Conservation (phyloP, 2,113 vertebrate species). For the Tragelaphus buxtoni region DNA sequence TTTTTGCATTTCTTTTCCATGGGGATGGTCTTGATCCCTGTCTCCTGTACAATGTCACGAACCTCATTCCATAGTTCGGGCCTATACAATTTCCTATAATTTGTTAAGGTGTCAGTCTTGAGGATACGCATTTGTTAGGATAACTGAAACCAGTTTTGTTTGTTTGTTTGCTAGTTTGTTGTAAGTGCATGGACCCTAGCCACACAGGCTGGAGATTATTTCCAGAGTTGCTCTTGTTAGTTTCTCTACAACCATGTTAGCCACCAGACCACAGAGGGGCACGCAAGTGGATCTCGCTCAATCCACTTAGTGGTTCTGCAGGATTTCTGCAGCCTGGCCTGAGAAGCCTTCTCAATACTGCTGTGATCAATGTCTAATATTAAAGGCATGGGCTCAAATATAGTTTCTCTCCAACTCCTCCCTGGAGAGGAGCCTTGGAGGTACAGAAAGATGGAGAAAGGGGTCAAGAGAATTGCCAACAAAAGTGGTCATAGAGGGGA, state of each 20-base stretch:
- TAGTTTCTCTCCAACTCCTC: not conserved
- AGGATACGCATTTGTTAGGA: slow-evolving; percentile 34
- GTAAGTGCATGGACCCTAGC: not conserved
- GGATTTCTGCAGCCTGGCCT: not conserved
- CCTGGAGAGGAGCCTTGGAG: not conserved
- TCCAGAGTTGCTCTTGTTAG: slow-evolving; percentile 47
- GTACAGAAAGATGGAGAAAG: not conserved
- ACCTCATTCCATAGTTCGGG: too few species aligned
- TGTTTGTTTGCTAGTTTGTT: not conserved
- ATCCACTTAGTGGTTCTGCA: not conserved
- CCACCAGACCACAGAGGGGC: not conserved
- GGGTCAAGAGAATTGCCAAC: not conserved
- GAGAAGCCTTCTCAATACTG: not conserved
- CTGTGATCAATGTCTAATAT: not conserved
- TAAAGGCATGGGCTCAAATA: not conserved
- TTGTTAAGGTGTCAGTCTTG: slow-evolving; percentile 69
- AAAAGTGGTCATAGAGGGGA: not conserved
- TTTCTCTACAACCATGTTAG: slow-evolving; percentile 33
- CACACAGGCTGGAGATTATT: not conserved
- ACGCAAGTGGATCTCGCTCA: not conserved
- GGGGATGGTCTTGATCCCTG: too few species aligned
- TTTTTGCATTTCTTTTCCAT: too few species aligned
- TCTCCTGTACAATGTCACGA: too few species aligned
- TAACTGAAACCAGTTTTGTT: slow-evolving; percentile 59
- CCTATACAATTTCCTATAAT: slow-evolving; percentile 73